Conservation (phyloP, 2,888 invertebrate species). For the Dryadula phaetusa region DNA sequence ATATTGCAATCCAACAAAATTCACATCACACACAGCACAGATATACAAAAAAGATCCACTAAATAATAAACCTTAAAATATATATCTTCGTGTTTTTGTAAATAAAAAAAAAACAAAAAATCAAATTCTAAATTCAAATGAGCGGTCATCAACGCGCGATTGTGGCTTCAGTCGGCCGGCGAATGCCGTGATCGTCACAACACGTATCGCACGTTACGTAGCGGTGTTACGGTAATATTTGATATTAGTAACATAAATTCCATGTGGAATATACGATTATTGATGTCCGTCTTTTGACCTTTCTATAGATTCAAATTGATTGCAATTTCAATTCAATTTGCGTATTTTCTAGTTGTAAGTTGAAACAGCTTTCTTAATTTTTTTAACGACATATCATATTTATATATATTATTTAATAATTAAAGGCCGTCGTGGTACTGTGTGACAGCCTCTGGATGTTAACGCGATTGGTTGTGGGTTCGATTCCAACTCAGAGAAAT, state of each 20-base stretch:
- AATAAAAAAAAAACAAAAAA: slow-evolving; percentile 46
- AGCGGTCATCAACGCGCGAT: slow-evolving; percentile 60
- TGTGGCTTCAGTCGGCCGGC: slow-evolving; percentile 59
- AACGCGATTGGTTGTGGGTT: no score
- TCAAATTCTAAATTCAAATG: slow-evolving; percentile 58
- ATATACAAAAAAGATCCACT: slow-evolving; percentile 28
- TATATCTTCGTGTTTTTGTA: slow-evolving; percentile 15
- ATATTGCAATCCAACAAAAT: slow-evolving; percentile 45
- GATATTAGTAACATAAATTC: slow-evolving; percentile 52
- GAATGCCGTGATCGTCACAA: slow-evolving; percentile 63
- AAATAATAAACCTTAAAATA: slow-evolving; percentile 17
- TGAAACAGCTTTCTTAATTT: neutral
- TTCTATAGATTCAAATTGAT: slow-evolving; percentile 19
- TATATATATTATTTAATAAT: no score
- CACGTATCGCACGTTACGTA: slow-evolving; percentile 60
- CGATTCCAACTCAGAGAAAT: no score
- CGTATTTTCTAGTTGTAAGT: neutral
- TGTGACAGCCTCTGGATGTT: no score
- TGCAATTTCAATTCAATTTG: slow-evolving; percentile 7
- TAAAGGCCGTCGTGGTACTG: no score
- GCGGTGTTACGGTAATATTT: slow-evolving; percentile 66
- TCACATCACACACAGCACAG: slow-evolving; percentile 47
- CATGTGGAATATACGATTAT: slow-evolving; percentile 23
- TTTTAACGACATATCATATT: no score
- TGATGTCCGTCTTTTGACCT: slow-evolving; percentile 31